These are phyloP conservation scores for Gisinianus flammeolus DNA, from an alignment of 2,888 invertebrate genomes.

Conservation along the genomic window DNA sequence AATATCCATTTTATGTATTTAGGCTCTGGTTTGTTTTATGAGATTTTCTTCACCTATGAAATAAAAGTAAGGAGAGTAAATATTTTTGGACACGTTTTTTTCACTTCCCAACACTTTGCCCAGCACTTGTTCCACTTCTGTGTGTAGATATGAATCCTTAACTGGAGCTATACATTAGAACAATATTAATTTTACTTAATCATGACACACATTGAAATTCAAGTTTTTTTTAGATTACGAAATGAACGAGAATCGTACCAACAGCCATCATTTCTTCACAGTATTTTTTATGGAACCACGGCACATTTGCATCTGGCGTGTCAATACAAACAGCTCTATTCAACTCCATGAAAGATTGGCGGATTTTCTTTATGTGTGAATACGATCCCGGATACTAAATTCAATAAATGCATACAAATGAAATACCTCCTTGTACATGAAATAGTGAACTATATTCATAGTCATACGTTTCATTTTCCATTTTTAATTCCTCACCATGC, in stretches of 20 bases:
- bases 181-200: neutral
- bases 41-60: conserved; percentile 6
- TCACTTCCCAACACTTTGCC: neutral
- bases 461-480: neutral
- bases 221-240: neutral
- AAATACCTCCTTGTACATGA: neutral
- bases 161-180: neutral
- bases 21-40: no score
- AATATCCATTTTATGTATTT: neutral
- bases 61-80: neutral
- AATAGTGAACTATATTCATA: neutral
- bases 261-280: conserved; percentile 65
- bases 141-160: neutral
- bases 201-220: neutral
- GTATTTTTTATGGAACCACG: conserved; percentile 73
- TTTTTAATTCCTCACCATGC: neutral
- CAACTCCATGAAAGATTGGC: conserved; percentile 68
- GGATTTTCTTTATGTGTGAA: conserved; percentile 64
- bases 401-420: neutral
- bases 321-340: conserved; percentile 71
- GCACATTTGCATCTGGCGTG: conserved; percentile 69
- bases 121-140: neutral
- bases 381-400: conserved; percentile 66
- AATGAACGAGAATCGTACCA: conserved; percentile 61
- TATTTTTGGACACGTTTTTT: neutral